Base-by-base conservation (phyloP, 2,797 vertebrate genomes). In the Parotocinclus haroldoi region DNA sequence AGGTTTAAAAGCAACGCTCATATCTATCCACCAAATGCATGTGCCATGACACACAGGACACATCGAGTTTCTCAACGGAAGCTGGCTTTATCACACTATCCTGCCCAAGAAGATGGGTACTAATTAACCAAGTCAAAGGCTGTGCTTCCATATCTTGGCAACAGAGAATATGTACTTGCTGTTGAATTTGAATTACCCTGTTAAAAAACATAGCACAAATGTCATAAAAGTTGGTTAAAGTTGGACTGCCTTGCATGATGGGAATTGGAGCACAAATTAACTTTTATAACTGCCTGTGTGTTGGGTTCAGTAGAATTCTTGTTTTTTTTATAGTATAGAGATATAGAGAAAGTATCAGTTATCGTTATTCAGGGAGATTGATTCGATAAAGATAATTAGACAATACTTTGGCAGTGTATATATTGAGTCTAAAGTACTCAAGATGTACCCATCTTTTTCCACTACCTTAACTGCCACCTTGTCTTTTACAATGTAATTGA, bases 1-100 rank as follows among this genome's bases (percentile, higher is more conserved):
- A 14, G n/a, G 3, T 83, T 44, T 63, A 27, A 65, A 65, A 48
- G 45, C 56, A 48, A 49, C 19, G 42, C 55, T 53, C 40, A 36
- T 49, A 27, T 55, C 14, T 39, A 42, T 13, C 57, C 69, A 61
- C 57, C 59, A 54, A 56, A 65, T 56, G 54, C 50, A 54, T 54
- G 56, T 58, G 27, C 27, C 27, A 27, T 27, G 27, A 27, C 27
- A 27, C 27, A 27, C 27, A 5, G 2, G 27, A 27, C 27, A 27
- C 27, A 27, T 58, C 27, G 39, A 12, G 18, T 18, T 55, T 19
- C 40, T 27, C 27, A 27, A 18, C 53, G 49, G 14, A 11, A 17
- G 40, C 37, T 56, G 61, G 40, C 49, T 16, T 52, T 16, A 27
- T 9, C 42, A 38, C 40, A 39, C 54, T 7, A 11, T 46, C 49